Percentiles rank a stretch among this genome's conserved stretches.
Evolutionary conservation across 64 coral and sea anemone species (phyloP).

Genomic region (Astreopora myriophthalma): DNA sequence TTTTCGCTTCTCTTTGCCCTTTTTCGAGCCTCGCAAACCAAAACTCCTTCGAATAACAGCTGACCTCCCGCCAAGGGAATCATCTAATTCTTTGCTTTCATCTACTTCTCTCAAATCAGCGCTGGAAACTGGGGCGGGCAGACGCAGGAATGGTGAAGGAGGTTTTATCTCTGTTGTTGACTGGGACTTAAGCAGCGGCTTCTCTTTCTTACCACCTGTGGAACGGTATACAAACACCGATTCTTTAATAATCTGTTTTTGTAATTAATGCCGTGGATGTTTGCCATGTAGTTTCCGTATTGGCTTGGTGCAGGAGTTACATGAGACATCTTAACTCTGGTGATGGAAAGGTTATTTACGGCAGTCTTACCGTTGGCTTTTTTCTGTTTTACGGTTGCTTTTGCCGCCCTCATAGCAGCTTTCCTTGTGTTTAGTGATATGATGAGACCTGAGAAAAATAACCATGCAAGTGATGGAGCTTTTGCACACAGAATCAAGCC

Average conservation of each 20-base stretch:
- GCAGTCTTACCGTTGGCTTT: slow-evolving; percentile 62
- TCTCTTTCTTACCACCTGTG: slow-evolving; percentile 65
- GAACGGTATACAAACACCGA: neutral
- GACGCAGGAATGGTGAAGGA: slow-evolving; percentile 65
- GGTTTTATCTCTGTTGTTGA: slow-evolving; percentile 66
- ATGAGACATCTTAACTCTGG: neutral
- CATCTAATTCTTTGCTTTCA: neutral
- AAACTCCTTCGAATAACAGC: slow-evolving; percentile 86
- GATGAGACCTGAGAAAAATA: slow-evolving; percentile 57
- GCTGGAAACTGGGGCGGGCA: slow-evolving; percentile 88
- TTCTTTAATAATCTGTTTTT: neutral
- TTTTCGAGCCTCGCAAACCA: slow-evolving; percentile 83
- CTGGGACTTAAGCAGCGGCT: slow-evolving; percentile 14
- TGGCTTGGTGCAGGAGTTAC: no score
- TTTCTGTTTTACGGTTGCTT: slow-evolving; percentile 77
- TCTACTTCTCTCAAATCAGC: slow-evolving; percentile 74
- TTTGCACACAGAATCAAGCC: neutral
- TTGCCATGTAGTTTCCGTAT: neutral
- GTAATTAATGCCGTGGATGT: neutral
- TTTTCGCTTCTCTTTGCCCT: slow-evolving; percentile 78
- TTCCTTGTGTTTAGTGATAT: slow-evolving; percentile 83
- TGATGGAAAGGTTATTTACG: no score
- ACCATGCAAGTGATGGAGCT: neutral
- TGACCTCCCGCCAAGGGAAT: slow-evolving; percentile 51
- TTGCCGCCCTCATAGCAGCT: slow-evolving; percentile 86